These are phyloP conservation scores for Daphoenositta chrysoptera DNA, from an alignment of 2,113 vertebrate genomes.

Conservation along the genomic window DNA sequence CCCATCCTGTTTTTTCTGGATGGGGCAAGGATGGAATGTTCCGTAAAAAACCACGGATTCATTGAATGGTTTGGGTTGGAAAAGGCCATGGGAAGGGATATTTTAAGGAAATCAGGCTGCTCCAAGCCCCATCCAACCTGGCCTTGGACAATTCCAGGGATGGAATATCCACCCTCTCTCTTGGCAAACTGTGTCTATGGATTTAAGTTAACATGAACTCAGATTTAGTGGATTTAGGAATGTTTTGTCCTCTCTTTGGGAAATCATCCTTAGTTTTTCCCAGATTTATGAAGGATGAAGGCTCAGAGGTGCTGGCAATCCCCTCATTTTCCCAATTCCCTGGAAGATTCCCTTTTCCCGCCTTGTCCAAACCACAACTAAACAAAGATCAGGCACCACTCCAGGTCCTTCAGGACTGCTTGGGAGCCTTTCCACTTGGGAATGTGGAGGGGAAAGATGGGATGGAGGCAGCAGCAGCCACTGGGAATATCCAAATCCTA, in stretches of 20 bases:
- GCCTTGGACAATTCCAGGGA: neutral
- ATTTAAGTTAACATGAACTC: neutral
- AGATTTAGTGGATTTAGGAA: neutral
- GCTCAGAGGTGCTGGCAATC: neutral
- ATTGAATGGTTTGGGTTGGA: neutral
- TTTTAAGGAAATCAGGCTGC: no score
- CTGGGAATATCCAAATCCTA: neutral
- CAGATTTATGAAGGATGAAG: neutral
- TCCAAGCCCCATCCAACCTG: neutral
- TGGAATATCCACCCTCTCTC: no score
- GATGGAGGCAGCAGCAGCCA: neutral
- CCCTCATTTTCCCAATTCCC: fast-evolving
- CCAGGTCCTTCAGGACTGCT: fast-evolving
- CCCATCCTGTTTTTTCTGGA: neutral
- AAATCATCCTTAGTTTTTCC: neutral
- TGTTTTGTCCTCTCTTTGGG: neutral
- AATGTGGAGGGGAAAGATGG: neutral
- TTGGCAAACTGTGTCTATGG: fast-evolving
- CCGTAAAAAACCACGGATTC: neutral
- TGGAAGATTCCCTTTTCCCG: neutral
- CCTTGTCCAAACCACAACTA: neutral
- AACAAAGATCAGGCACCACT: neutral
- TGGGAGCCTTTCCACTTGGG: neutral
- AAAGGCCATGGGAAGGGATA: neutral
- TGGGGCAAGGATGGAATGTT: neutral